Evolutionary conservation across 2,113 vertebrate genomes (phyloP), one percentile per base, ranked within the genome.

Genomic region (Globicephala melas): DNA sequence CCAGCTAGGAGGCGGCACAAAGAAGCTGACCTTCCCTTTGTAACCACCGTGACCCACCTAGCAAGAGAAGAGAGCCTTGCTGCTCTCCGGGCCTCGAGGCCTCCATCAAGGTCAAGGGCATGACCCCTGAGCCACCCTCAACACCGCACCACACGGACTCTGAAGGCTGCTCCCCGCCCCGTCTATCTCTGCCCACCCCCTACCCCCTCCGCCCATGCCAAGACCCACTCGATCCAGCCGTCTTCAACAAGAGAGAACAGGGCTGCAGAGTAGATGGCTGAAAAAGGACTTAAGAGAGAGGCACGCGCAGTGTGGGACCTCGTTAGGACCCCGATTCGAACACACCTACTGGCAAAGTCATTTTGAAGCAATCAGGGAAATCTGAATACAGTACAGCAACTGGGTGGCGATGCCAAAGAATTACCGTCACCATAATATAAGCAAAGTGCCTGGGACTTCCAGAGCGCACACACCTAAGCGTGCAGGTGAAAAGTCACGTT

Each of bases 161-260:
- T 20, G 7, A 53, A 68, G 44, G 26, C 26, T 17, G 36, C 44
- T 74, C 23, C 31, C 67, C 31, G 38, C 21, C 11, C 31, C 26
- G 8, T 73, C 71, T 14, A 11, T n/a, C 53, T 36, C 50, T 38
- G 55, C 12, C 38, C 23, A 18, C 13, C 53, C n/a, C 3, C 21
- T 53, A 50, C 74, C 8, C 28, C 31, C 31, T 47, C 73, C 36
- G 5, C 9, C 47, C 21, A 14, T 6, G 76, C 33, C 41, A 77
- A 44, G 60, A 15, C 58, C 41, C n/a, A 23, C 13, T 2, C 67
- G 2, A 7, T 28, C 58, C 55, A 60, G 67, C 10, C 9, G 0
- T 68, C 33, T 6, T 50, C 21, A 44, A 13, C n/a, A 23, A 44
- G 53, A 74, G 28, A 62, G 28, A 12, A 89, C 17, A 33, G 21